Base-by-base conservation (phyloP, 1,140 invertebrate genomes). In the Pogonomyrmex barbatus region DNA sequence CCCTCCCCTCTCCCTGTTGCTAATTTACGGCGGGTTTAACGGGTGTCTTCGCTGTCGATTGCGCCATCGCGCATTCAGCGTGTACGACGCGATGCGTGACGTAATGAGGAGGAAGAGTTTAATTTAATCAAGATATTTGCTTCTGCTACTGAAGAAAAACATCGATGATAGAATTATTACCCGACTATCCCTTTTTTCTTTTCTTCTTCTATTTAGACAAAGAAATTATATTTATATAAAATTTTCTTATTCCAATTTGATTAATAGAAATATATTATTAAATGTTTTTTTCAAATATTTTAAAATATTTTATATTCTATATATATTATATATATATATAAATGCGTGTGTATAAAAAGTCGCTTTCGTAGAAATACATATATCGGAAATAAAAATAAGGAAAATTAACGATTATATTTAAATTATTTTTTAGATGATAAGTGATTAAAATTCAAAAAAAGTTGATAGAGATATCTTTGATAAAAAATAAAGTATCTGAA, bases 11-110 rank as follows among this genome's bases (percentile, higher is more conserved):
- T 24, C 24, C 24, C 30, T 30, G 39, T 82, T 30, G 39, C 39
- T 82, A 71, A 82, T 82, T 70, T 81, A 52, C 12, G 8, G 17
- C 39, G 12, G 33, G 45, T 54, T 54, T 58, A 71, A 82, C 65
- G 67, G 42, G n/a, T 60, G 33, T 12, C 24, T 39, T 68, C 36
- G 50, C 12, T 9, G 76, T 12, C 75, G 30, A 63, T 33, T 39
- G 10, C 6, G 62, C 30, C 45, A 8, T 70, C 47, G 42, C 14
- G 58, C 3, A 60, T 73, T 82, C 47, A 14, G 5, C 52, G 6
- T 10, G n/a, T 30, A 50, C 9, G 17, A 12, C 9, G 0, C 1
- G 24, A 24, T 24, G 30, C 70, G 17, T 17, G 52, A 65, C 36
- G 42, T 33, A 47, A 82, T 4, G 4, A 45, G 50, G 9, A 58